Evolutionary conservation across 2,888 invertebrate species (phyloP).

Genomic region (Charanyca ferruginea): DNA sequence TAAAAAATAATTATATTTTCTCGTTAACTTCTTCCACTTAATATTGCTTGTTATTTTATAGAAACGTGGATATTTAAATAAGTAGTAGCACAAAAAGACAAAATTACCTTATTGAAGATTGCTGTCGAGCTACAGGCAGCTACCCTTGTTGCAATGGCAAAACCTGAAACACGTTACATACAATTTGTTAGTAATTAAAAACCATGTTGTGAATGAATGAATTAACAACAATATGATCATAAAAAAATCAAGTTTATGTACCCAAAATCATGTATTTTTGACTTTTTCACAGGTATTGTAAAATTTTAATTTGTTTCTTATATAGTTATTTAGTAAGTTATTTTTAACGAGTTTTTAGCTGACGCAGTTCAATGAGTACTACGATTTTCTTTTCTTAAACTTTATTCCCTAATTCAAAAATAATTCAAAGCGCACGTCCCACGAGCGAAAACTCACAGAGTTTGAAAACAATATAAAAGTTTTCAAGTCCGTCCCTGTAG

Average conservation of each 20-base stretch:
- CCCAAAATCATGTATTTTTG: too few species aligned
- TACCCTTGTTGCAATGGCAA: not conserved
- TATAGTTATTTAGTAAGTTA: too few species aligned
- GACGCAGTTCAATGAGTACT: too few species aligned
- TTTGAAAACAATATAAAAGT: not conserved
- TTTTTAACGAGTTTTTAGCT: too few species aligned
- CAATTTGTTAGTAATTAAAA: not conserved
- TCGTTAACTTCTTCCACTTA: too few species aligned
- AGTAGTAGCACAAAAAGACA: not conserved
- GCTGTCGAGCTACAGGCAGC: not conserved
- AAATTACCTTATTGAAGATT: not conserved
- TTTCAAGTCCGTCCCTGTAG: constrained; percentile 77
- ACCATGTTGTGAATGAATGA: not conserved
- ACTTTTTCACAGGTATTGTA: too few species aligned
- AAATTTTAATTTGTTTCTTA: too few species aligned
- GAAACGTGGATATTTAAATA: too few species aligned
- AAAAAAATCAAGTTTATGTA: too few species aligned
- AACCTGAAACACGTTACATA: constrained; percentile 1
- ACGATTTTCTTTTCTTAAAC: not conserved
- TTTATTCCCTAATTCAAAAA: not conserved
- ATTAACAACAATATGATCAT: too few species aligned
- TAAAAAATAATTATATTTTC: too few species aligned
- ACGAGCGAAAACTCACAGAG: not conserved
- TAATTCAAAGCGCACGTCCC: not conserved
- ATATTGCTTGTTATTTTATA: too few species aligned